Percentiles rank a stretch among this genome's conserved stretches.
Evolutionary conservation across 2,113 vertebrate species (phyloP).

Genomic region (Synchiropus splendidus): DNA sequence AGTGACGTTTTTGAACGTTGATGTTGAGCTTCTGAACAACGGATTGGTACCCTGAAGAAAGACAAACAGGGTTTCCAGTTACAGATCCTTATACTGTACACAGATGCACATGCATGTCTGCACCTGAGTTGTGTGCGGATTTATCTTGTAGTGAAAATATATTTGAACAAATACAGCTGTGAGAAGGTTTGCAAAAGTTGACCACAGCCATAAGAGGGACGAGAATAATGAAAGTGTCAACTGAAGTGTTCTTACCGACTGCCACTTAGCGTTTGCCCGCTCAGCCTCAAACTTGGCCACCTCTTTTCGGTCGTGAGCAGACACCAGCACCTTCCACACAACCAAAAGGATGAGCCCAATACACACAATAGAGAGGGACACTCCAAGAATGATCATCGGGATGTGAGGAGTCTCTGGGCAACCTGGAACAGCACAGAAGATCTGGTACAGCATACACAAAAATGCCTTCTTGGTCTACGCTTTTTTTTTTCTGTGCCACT

Average conservation of each 20-base stretch:
- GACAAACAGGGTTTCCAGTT: too few relatives aligned
- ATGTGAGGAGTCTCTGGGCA: conserved; percentile 83
- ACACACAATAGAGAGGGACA: conserved; percentile 81
- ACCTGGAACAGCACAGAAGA: conserved; percentile 58
- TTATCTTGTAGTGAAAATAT: too few relatives aligned
- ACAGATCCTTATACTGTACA: too few relatives aligned
- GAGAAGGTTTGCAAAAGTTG: neutral
- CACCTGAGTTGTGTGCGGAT: too few relatives aligned
- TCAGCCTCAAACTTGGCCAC: conserved; percentile 97
- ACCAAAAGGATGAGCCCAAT: conserved; percentile 82
- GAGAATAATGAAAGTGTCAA: too few relatives aligned
- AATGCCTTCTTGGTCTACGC: neutral
- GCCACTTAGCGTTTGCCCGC: conserved; percentile 88
- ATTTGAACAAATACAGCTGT: conserved; percentile 3
- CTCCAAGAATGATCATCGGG: conserved; percentile 83
- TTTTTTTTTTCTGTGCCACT: conserved; percentile 17
- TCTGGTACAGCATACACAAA: neutral
- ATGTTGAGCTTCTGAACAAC: conserved; percentile 88
- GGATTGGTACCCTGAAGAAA: conserved; percentile 85
- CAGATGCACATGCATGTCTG: too few relatives aligned
- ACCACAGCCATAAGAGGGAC: too few relatives aligned
- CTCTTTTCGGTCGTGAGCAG: conserved; percentile 89
- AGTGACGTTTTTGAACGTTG: conserved; percentile 93
- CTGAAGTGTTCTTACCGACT: conserved; percentile 79
- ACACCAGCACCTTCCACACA: conserved; percentile 92